Evolutionary conservation across 2,113 vertebrate species (phyloP).

Genomic region (Uria aalge): DNA sequence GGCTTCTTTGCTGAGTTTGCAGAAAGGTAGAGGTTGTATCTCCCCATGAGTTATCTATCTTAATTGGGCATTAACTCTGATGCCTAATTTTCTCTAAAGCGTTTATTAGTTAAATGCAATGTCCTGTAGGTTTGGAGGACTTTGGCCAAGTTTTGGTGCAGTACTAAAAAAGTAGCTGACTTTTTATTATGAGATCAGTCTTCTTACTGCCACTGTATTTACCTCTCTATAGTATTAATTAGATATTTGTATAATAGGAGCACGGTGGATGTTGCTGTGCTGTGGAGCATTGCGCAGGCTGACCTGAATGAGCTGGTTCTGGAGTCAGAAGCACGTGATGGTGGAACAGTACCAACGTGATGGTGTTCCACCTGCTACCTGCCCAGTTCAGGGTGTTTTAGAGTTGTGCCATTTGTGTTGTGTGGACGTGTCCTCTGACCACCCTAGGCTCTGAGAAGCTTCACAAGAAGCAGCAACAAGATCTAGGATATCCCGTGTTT

Average conservation of each 20-base stretch:
- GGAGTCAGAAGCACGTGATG: background rate
- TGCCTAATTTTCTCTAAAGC: background rate
- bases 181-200: background rate
- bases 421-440: background rate
- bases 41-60: background rate
- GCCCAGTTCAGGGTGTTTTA: background rate
- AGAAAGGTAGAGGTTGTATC: background rate
- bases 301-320: background rate
- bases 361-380: background rate
- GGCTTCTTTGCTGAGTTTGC: background rate
- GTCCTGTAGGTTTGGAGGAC: background rate
- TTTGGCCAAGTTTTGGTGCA: background rate
- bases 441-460: background rate
- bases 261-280: fast-evolving
- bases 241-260: background rate
- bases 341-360: background rate
- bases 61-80: background rate
- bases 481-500: background rate
- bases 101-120: background rate
- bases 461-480: background rate
- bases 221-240: background rate
- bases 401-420: background rate
- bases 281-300: background rate
- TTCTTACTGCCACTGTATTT: background rate
- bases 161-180: background rate